Evolutionary conservation across 64 coral and sea anemone species (phyloP).

Genomic region (Exaiptasia diaphana): DNA sequence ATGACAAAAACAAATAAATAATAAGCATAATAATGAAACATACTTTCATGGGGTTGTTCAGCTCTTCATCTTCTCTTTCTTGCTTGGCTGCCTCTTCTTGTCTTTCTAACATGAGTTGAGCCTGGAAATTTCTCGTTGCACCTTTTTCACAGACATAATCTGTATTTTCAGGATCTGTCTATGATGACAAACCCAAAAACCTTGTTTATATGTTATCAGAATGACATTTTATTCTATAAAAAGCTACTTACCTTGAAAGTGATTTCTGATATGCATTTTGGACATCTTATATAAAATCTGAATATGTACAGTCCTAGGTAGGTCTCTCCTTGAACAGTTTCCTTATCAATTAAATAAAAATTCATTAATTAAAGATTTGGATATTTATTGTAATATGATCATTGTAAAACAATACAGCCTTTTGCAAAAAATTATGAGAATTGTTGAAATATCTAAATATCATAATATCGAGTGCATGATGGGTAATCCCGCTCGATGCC

Average conservation of each 20-base stretch:
- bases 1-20: not conserved
- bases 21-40: not conserved
- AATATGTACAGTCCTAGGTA: slow-evolving; percentile 88
- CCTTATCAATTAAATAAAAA: slow-evolving; percentile 36
- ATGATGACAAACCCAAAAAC: not conserved
- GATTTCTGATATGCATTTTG: slow-evolving; percentile 95
- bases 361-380: too few species aligned
- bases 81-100: slow-evolving; percentile 72
- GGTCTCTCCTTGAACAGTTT: slow-evolving; percentile 90
- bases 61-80: slow-evolving; percentile 87
- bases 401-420: too few species aligned
- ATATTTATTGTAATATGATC: too few species aligned
- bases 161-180: slow-evolving; percentile 98
- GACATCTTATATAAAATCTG: slow-evolving; percentile 95
- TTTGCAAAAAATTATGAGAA: too few species aligned
- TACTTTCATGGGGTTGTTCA: slow-evolving; percentile 99
- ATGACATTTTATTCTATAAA: not conserved
- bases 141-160: slow-evolving; percentile 98
- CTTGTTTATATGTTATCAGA: not conserved
- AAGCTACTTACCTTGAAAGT: slow-evolving; percentile 80
- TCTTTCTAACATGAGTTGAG: slow-evolving; percentile 72
- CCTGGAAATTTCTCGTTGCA: slow-evolving; percentile 98
- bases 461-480: too few species aligned
- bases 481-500: too few species aligned
- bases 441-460: too few species aligned